Evolutionary conservation across 2,797 vertebrate species (phyloP).

Genomic region (Selene dorsalis): DNA sequence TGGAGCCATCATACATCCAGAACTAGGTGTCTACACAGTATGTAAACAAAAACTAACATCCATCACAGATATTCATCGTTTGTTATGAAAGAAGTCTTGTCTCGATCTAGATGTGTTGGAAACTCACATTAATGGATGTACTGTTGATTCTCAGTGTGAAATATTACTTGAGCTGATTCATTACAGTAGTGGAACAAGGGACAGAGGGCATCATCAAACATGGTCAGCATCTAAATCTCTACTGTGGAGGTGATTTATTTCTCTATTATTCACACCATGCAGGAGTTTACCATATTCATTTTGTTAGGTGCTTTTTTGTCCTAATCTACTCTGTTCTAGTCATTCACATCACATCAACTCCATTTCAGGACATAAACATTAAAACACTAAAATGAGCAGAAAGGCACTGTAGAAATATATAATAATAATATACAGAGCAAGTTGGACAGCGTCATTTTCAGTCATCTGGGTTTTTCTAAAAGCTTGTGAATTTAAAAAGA

Average conservation of each 20-base stretch:
- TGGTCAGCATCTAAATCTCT: constrained; percentile 21
- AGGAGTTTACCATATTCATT: constrained; percentile 9
- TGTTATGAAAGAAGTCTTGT: neutral
- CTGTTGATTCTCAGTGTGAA: constrained; percentile 13
- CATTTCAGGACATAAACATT: constrained; percentile 11
- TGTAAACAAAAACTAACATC: constrained; percentile 11
- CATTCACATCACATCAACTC: constrained; percentile 22
- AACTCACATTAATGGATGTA: neutral
- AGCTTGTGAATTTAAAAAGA: constrained; percentile 46
- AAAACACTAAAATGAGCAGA: constrained; percentile 10
- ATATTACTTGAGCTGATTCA: constrained; percentile 23
- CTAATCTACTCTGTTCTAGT: constrained; percentile 3
- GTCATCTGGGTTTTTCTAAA: neutral
- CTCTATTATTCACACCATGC: constrained; percentile 23
- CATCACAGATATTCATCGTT: neutral
- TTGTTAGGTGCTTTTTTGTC: neutral
- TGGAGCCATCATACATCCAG: neutral
- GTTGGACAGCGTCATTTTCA: constrained; percentile 3
- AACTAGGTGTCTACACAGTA: constrained; percentile 19
- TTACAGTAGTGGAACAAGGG: constrained; percentile 4
- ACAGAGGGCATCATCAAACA: constrained; percentile 18
- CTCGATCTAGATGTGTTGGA: neutral
- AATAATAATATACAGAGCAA: constrained; percentile 29
- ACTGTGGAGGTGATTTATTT: constrained; percentile 10
- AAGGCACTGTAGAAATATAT: constrained; percentile 58